Base-by-base conservation (phyloP, 2,113 vertebrate genomes). In the Microcebus jonahi region DNA sequence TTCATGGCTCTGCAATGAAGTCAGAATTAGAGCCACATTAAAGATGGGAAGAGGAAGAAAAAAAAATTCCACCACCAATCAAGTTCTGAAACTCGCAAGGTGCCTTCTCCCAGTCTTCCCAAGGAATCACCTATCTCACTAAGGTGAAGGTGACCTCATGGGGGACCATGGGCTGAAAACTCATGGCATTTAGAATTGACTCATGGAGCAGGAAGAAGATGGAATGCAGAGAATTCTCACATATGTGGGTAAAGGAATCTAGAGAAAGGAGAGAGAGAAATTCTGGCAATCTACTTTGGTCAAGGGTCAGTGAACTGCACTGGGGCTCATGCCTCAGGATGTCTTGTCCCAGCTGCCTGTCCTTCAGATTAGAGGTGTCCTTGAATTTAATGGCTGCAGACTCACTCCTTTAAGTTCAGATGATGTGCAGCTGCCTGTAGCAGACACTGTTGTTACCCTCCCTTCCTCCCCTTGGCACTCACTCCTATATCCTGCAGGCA, bases 21-120 rank as follows among this genome's bases (percentile, higher is more conserved):
- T 79, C 81, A 91, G 97, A 96, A 97, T 98, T 93, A 98, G 94
- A 97, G 94, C 90, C 85, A 5, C 79, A 83, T 96, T 98, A 98
- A 98, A 98, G 97, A 95, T 6, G 7, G 13, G 91, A 48, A 91
- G 73, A 93, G 0, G 45, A 85, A 59, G 61, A 4, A 3, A 17
- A 73, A 45, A 48, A 27, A 91, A 50, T n/a, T 77, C 67, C 0
- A 95, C 34, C 67, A 21, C 67, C 9, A 75, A 96, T 97, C 77
- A 48, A 91, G 11, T 57, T 94, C 70, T 50, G 59, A 94, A 97
- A 96, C 79, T 65, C 94, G 2, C 94, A 92, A 96, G 88, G 96
- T 95, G 85, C 61, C 81, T 97, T 98, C 88, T 65, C 86, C 6
- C 0, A 88, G 20, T 39, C 84, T 27, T 85, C 42, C 55, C 84